Conservation (phyloP, 2,797 vertebrate genomes). For the Glyptemys insculpta region DNA sequence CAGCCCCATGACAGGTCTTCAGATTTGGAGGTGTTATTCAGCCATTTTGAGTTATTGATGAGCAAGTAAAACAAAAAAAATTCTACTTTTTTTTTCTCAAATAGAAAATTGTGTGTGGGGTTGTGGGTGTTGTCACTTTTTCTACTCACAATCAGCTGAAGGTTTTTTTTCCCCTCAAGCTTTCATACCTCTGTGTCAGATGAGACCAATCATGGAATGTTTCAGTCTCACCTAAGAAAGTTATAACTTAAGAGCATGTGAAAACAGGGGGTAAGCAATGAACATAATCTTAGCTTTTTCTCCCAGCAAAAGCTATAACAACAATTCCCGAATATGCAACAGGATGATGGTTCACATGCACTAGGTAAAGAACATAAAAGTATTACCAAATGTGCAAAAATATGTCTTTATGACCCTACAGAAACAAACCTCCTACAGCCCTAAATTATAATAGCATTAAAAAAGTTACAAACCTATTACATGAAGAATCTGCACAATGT, state of each 20-base stretch:
- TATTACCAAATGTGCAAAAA: slow-evolving; percentile 12
- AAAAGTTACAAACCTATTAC: slow-evolving; percentile 34
- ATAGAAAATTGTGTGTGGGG: slow-evolving; percentile 2
- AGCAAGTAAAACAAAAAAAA: not conserved
- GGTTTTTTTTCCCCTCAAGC: not conserved
- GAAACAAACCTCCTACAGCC: slow-evolving; percentile 13
- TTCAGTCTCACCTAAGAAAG: slow-evolving; percentile 24
- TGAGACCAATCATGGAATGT: slow-evolving; percentile 13
- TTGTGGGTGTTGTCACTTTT: not conserved
- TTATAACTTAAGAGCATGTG: not conserved
- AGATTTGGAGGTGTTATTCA: not conserved
- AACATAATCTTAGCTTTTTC: slow-evolving; percentile 11
- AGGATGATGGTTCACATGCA: not conserved
- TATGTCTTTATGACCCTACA: slow-evolving; percentile 14
- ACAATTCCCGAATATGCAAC: slow-evolving; percentile 8
- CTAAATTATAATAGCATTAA: slow-evolving; percentile 3
- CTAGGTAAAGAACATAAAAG: not conserved
- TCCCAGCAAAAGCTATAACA: slow-evolving; percentile 31
- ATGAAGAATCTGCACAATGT: not conserved
- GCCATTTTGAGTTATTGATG: not conserved
- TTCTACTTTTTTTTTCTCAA: not conserved
- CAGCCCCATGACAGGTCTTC: not conserved
- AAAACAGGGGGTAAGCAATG: slow-evolving; percentile 34
- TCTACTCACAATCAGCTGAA: not conserved
- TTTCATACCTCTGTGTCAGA: slow-evolving; percentile 12